Base-by-base conservation (phyloP, 2,888 invertebrate species). In the Noctua pronuba region DNA sequence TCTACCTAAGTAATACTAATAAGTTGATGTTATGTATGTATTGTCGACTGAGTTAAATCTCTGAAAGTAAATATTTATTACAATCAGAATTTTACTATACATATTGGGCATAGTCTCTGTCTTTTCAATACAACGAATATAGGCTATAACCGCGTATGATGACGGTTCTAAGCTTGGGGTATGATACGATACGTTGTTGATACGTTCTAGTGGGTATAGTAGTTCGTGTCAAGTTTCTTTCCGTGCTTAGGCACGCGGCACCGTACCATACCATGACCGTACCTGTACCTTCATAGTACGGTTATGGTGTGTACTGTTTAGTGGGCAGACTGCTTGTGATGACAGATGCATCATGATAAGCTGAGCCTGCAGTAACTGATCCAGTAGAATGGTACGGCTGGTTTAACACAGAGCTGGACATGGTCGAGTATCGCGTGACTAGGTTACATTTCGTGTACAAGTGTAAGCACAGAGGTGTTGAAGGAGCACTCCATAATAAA, bases 401-500 rank as follows among this genome's bases (percentile, higher is more conserved):
- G 8, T 28, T 65, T 21, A 18, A 49, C 21, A 49, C 21, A 49
- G 18, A 49, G 49, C 49, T 35, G 7, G 10, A 35, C 49, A 31
- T 41, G n/a, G 21, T 21, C 11, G 64, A 16, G 31, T 18, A 13
- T 44, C 52, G 46, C 24, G 31, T 46, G 82, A 49, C 31, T 18
- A 7, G 21, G 7, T 38, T 16, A 24, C 28, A 18, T 31, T 13
- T 44, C n/a, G 35, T 44, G 35, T 21, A 8, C 58, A 18, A 49
- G 31, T 69, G 60, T 60, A 58, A 68, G 38, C 38, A 55, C 65
- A 16, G 1, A 65, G 69, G 28, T 58, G 24, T 62, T 55, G 35
- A 55, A 69, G 35, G 38, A 58, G 69, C 65, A 28, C 44, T 79
- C 44, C 65, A 71, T 84, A 83, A 86, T 81, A 78, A 74, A 84